Evolutionary conservation across 2,888 invertebrate genomes (phyloP).

Genomic region (Napeogenes sylphis): DNA sequence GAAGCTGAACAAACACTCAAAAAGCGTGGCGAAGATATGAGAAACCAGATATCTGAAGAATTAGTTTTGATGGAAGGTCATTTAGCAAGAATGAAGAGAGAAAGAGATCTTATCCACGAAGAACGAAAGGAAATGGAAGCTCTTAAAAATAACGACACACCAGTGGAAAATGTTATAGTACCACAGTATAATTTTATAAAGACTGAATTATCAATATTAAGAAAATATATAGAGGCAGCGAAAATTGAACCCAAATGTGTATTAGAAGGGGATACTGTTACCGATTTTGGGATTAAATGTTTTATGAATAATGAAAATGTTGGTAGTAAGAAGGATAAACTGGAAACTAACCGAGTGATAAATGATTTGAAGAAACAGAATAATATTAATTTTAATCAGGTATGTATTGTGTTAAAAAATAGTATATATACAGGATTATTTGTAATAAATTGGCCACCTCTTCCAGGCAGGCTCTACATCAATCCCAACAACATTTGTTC

Average conservation of each 20-base stretch:
- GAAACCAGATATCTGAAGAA: slow-evolving; percentile 55
- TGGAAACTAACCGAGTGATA: slow-evolving; percentile 46
- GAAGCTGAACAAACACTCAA: slow-evolving; percentile 53
- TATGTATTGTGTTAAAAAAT: slow-evolving; percentile 25
- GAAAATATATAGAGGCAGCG: slow-evolving; percentile 46
- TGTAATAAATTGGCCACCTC: neutral
- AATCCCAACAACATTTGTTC: too few species aligned
- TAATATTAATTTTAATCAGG: slow-evolving; percentile 63
- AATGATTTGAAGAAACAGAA: slow-evolving; percentile 66
- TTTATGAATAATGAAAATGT: slow-evolving; percentile 51
- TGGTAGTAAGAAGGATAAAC: slow-evolving; percentile 30
- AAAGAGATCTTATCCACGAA: slow-evolving; percentile 51
- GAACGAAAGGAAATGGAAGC: slow-evolving; percentile 48
- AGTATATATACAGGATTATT: neutral
- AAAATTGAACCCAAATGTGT: slow-evolving; percentile 44
- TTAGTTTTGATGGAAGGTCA: slow-evolving; percentile 50
- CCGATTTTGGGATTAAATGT: slow-evolving; percentile 38
- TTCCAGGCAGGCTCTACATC: too few species aligned
- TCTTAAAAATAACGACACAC: slow-evolving; percentile 34
- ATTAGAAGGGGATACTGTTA: slow-evolving; percentile 48
- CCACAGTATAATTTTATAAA: slow-evolving; percentile 49
- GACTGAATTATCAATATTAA: slow-evolving; percentile 49
- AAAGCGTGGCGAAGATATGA: slow-evolving; percentile 60
- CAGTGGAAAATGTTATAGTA: slow-evolving; percentile 32
- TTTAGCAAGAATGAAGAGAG: slow-evolving; percentile 51